Base-by-base conservation (phyloP, 1,140 invertebrate genomes). In the Zophobas atratus region DNA sequence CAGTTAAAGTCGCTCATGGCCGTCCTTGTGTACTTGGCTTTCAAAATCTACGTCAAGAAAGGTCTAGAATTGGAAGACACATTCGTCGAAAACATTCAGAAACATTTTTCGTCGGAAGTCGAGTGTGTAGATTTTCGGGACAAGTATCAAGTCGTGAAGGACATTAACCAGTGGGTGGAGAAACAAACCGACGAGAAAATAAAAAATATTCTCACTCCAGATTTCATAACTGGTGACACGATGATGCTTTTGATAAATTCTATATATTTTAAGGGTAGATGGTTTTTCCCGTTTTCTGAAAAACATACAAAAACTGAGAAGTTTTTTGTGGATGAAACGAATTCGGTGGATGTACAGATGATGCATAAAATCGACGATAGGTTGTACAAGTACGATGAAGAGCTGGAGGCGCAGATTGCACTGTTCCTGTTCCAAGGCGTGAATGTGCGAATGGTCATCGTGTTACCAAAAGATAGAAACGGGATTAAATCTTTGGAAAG, bases 201-300 rank as follows among this genome's bases (percentile, higher is more conserved):
- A 75, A 90, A 90, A 78, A 86, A 94, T 83, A 85, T 95, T 6
- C 86, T 96, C 48, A 80, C 87, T 36, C 71, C 86, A 81, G 90
- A 88, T 82, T 86, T 86, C 79, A 86, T 94, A 2, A 81, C 89
- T 76, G 79, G 84, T n/a, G 81, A 87, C 38, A 92, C 91, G 79
- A 89, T 86, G 74, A 76, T 96, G 34, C 89, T 97, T 3, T 86
- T 97, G 0, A 87, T 95, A 0, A 97, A 97, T 87, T 95, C 94
- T 5, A 89, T 97, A 48, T 95, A 96, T 84, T 97, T 97, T 86
- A 96, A 96, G 88, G 94, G 92, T 51, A 86, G 86, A 33, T 94
- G 93, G 93, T 82, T 87, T 49, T 85, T 86, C 6, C 84, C 89
- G 76, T 94, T 94, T 81, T 78, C 83, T 81, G 1, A 63, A 79